Percentiles rank a stretch among this genome's conserved stretches.
phyloP scores from a whole-genome alignment of 2,888 invertebrate genomes.

The Julus scandinavius region DNA sequence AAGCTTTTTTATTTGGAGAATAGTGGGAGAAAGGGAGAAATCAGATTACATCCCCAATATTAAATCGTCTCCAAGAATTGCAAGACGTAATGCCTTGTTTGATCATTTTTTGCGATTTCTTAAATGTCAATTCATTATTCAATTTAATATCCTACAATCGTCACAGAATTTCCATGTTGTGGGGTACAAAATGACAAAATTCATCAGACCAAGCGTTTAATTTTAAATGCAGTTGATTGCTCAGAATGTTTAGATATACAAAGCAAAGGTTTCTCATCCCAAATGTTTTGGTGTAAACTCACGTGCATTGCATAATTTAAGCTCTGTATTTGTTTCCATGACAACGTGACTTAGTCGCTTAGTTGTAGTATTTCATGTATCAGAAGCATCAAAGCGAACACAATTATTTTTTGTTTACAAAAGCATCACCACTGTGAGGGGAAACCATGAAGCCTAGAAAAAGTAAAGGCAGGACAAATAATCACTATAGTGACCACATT shows the following conservation, averaged over 20 bases:
- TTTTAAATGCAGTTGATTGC: no score
- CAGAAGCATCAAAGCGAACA: neutral
- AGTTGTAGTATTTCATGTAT: neutral
- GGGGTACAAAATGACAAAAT: no score
- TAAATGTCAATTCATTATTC: no score
- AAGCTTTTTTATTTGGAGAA: no score
- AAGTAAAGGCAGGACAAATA: neutral
- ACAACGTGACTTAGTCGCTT: constrained; percentile 19
- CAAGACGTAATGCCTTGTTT: neutral
- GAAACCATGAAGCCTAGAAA: neutral
- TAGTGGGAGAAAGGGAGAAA: no score
- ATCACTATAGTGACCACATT: neutral
- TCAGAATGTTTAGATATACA: no score
- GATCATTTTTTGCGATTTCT: no score
- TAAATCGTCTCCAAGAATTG: neutral
- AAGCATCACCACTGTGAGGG: neutral
- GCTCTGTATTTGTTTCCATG: neutral
- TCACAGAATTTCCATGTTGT: no score
- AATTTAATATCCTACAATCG: no score
- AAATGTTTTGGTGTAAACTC: neutral
- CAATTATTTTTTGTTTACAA: constrained; percentile 17
- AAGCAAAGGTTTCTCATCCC: neutral
- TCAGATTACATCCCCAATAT: no score
- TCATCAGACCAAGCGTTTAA: no score
- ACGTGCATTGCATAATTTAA: neutral